phyloP scores from a whole-genome alignment of 2,888 invertebrate species.

The Oxycera nigricornis region DNA sequence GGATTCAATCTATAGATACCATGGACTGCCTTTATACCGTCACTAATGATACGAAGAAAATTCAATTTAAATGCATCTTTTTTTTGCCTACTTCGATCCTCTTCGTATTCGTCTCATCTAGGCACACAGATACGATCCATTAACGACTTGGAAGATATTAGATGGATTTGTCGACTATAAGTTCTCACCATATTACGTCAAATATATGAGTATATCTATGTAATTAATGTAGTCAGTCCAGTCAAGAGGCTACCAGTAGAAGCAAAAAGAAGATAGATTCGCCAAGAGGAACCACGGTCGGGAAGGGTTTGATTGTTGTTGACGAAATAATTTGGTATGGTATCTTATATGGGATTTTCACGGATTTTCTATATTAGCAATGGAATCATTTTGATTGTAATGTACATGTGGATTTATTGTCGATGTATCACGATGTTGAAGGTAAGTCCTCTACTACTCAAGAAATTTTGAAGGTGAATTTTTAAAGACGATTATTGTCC shows the following conservation, averaged over 20 bases:
- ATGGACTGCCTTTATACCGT: not conserved
- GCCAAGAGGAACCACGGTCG: slow-evolving; percentile 23
- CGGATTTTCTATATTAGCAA: slow-evolving; percentile 15
- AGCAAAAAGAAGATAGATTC: not conserved
- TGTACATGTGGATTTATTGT: not conserved
- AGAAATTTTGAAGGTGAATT: not conserved
- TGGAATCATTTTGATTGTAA: not conserved
- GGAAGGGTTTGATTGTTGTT: slow-evolving; percentile 14
- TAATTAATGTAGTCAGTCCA: not conserved
- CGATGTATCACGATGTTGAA: too few relatives aligned
- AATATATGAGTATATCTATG: not conserved
- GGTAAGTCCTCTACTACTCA: too few relatives aligned
- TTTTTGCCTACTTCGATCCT: too few relatives aligned
- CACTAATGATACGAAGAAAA: slow-evolving; percentile 32
- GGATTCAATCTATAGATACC: not conserved
- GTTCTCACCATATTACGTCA: slow-evolving; percentile 26
- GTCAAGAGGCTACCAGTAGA: not conserved
- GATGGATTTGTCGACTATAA: not conserved
- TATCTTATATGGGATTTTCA: slow-evolving; percentile 3
- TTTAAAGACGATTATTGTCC: not conserved
- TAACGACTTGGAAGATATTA: not conserved
- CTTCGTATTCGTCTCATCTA: too few relatives aligned
- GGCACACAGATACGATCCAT: not conserved
- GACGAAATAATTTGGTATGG: slow-evolving; percentile 14
- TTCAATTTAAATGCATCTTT: slow-evolving; percentile 28